A percentile compares a stretch with the other conserved stretches of the same genome.
Conservation (phyloP, 2,113 vertebrate species). For the Ptilonorhynchus violaceus region DNA sequence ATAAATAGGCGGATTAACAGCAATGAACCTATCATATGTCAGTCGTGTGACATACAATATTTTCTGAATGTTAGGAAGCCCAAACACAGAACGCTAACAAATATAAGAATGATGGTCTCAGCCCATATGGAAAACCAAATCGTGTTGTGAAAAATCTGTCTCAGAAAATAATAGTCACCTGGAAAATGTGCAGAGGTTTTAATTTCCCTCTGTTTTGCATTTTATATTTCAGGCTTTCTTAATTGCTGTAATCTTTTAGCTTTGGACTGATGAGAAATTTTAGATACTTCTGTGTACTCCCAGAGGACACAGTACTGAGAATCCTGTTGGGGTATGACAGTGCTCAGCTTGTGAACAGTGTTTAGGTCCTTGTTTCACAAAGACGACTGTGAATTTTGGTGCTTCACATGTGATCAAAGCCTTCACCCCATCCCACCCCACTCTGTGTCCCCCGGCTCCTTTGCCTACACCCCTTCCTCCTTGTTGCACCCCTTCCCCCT, state of each 20-base stretch:
- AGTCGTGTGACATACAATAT: background rate
- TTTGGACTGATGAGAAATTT: background rate
- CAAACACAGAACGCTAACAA: background rate
- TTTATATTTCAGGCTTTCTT: background rate
- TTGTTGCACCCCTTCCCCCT: background rate
- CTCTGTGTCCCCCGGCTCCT: fast-evolving
- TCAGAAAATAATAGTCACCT: background rate
- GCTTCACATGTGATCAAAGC: fast-evolving
- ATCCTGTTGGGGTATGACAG: background rate
- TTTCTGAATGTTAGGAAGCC: background rate
- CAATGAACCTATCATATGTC: background rate
- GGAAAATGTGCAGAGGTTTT: background rate
- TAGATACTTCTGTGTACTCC: fast-evolving
- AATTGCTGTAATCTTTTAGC: background rate
- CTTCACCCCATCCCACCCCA: fast-evolving
- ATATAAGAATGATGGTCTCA: background rate
- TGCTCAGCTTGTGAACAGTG: fast-evolving
- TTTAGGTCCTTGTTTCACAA: background rate
- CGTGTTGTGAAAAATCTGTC: background rate
- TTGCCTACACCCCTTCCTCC: background rate
- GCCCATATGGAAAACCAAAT: background rate
- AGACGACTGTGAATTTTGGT: background rate
- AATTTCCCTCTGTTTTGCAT: background rate
- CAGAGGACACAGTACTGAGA: background rate
- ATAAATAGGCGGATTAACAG: background rate